Base-by-base conservation (phyloP, 2,797 vertebrate species). In the Parotocinclus haroldoi region DNA sequence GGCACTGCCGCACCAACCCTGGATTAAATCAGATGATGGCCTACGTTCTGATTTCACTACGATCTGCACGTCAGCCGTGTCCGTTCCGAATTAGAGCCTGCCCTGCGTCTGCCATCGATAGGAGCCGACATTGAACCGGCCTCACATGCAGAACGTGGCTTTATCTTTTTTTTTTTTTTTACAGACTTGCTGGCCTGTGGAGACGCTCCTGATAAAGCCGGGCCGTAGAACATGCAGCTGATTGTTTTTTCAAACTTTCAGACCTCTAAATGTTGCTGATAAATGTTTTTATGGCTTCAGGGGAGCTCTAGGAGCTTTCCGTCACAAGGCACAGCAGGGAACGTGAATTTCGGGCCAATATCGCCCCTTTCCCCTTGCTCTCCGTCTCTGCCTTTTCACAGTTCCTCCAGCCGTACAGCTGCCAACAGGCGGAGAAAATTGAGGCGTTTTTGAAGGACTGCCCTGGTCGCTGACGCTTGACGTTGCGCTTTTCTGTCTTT, bases 391-490 rank as follows among this genome's bases (percentile, higher is more conserved):
- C 19, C 2, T 40, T 12, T 39, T 10, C 38, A 18, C 39, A 44
- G 52, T 57, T 16, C 58, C 45, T 50, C 54, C 54, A 52, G 67
- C 68, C 45, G 60, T 63, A 13, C 8, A 50, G 45, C 19, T 50
- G 57, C 49, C 63, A 44, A 39, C 37, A 69, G 14, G 65, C 48
- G 16, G 68, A 14, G 76, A 79, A 79, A 71, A 80, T 80, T 81
- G 62, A 82, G 76, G 68, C 49, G 46, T 82, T 46, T 75, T 72
- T 59, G 55, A 65, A 50, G 58, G 59, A 49, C 54, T 36, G 11
- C 38, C 48, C 5, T 18, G 37, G 27, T 55, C 46, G 44, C 51
- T 68, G 60, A n/a, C 60, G 68, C 17, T 61, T 69, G 69, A 51
- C 63, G 52, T n/a, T 55, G 60, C 72, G 62, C 44, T 63, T 64